Evolutionary conservation across 2,113 vertebrate genomes (phyloP).

Genomic region (Apodemus sylvaticus): DNA sequence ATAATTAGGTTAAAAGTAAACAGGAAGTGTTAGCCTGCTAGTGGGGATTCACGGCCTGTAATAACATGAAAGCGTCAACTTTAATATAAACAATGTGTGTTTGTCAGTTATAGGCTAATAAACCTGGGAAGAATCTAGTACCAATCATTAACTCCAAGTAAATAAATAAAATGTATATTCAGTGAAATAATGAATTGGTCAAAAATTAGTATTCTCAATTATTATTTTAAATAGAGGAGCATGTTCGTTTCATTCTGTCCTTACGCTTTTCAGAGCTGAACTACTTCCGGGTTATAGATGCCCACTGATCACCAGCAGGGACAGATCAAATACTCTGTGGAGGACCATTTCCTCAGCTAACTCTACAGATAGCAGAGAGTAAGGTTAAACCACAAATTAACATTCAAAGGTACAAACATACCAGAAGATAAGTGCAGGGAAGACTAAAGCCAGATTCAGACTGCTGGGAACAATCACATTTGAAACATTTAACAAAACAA

Average conservation of each 20-base stretch:
- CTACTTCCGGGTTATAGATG: neutral
- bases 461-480: neutral
- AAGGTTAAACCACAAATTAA: neutral
- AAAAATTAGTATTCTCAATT: conserved; percentile 27
- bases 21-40: neutral
- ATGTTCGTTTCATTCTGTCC: neutral
- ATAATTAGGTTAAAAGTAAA: conserved; percentile 17
- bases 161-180: neutral
- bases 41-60: neutral
- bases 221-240: neutral
- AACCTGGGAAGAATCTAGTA: neutral
- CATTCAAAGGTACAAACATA: neutral
- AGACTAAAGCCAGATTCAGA: neutral
- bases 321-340: neutral
- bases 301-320: neutral
- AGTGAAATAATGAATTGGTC: conserved; percentile 20
- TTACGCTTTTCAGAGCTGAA: neutral
- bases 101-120: neutral
- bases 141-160: neutral
- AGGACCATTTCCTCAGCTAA: neutral
- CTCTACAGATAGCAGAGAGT: neutral
- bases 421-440: neutral
- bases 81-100: neutral
- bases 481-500: neutral
- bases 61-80: neutral